phyloP scores from a whole-genome alignment of 1,140 invertebrate species.

The Drosophila micromelanica region DNA sequence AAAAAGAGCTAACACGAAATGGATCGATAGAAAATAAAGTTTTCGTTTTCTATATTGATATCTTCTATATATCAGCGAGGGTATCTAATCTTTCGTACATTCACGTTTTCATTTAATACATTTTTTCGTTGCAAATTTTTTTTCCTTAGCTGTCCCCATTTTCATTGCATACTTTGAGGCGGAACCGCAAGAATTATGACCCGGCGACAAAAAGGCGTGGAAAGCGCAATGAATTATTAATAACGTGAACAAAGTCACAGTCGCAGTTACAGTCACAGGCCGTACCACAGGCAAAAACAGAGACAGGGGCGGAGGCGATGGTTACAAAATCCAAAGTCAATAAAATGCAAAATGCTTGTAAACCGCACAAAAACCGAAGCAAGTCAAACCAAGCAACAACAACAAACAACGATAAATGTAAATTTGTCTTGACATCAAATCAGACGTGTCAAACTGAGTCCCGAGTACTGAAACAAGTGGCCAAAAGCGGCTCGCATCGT shows the following conservation, averaged over 20 bases:
- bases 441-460: slow-evolving; percentile 57
- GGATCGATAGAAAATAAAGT: too few species aligned
- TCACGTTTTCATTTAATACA: slow-evolving; percentile 5
- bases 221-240: slow-evolving; percentile 79
- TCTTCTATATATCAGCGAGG: background rate
- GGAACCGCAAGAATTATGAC: slow-evolving; percentile 66
- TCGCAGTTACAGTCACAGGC: background rate
- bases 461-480: slow-evolving; percentile 25
- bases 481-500: slow-evolving; percentile 3
- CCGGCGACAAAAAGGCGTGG: slow-evolving; percentile 63
- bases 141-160: slow-evolving; percentile 12
- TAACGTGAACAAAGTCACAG: slow-evolving; percentile 34
- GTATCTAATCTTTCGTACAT: background rate
- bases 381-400: slow-evolving; percentile 2
- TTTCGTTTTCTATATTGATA: too few species aligned
- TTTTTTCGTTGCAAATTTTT: slow-evolving; percentile 20
- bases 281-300: background rate
- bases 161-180: slow-evolving; percentile 55
- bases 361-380: slow-evolving; percentile 17
- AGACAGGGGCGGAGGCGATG: background rate
- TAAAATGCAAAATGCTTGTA: slow-evolving; percentile 46
- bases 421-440: slow-evolving; percentile 62
- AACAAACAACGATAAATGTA: slow-evolving; percentile 45
- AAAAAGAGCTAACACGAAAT: too few species aligned
- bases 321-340: slow-evolving; percentile 27